Evolutionary conservation across 2,797 vertebrate genomes (phyloP).

Genomic region (Tapera naevia): DNA sequence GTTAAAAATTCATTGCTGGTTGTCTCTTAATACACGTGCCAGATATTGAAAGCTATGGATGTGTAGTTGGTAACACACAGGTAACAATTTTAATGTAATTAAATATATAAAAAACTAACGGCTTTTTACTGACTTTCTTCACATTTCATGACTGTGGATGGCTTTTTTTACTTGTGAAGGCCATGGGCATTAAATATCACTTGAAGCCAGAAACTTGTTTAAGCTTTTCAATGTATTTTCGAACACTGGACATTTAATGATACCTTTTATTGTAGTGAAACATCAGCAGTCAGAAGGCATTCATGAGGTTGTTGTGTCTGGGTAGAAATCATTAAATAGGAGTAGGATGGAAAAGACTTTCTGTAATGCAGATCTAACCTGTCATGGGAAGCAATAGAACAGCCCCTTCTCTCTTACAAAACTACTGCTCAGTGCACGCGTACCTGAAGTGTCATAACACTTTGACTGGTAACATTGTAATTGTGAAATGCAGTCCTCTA

Average conservation of each 20-base stretch:
- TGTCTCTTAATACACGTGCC: neutral
- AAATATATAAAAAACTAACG: slow-evolving; percentile 39
- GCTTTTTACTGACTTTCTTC: slow-evolving; percentile 25
- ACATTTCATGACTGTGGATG: slow-evolving; percentile 55
- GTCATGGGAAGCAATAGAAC: neutral
- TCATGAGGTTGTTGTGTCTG: neutral
- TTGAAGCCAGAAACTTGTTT: neutral
- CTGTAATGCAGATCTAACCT: neutral
- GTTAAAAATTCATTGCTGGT: neutral
- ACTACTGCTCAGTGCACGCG: neutral
- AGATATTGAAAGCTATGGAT: neutral
- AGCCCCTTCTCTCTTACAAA: neutral
- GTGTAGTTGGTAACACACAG: neutral
- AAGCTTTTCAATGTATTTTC: slow-evolving; percentile 45
- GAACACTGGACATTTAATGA: slow-evolving; percentile 11
- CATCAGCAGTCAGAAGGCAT: neutral
- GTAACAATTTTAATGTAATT: slow-evolving; percentile 1
- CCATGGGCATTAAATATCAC: neutral
- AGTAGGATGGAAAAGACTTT: neutral
- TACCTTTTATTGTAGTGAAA: neutral
- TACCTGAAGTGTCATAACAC: neutral
- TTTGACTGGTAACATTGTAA: neutral
- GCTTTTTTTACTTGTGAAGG: slow-evolving; percentile 48
- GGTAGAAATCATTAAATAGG: neutral
- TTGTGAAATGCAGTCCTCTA: neutral